Base-by-base conservation (phyloP, 2,113 vertebrate genomes). In the Hippocampus mohnikei region DNA sequence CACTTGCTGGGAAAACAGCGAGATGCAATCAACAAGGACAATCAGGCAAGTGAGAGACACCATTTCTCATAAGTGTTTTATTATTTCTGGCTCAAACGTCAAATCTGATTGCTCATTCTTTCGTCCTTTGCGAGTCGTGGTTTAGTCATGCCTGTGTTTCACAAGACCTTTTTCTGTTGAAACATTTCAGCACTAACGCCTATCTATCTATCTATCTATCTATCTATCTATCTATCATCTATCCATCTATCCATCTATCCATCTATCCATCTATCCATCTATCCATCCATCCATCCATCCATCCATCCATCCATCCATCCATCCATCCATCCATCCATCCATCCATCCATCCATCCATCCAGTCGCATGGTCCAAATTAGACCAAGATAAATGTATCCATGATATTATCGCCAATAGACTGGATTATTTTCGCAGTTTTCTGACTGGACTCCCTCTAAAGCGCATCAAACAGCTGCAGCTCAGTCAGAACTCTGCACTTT, bases 21-120 rank as follows among this genome's bases (percentile, higher is more conserved):
- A 83, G 72, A 67, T 68, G 70, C 64, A 81, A 81, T 87, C 77
- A 88, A 15, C 63, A 44, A 48, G 66, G 70, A 68, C 68, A 85
- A 77, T 77, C 75, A 67, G 48, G 18, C 44, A 16, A 69, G 25
- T 6, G 10, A 70, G 62, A 78, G 70, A 65, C 46, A 65, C 65
- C 25, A 33, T 67, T 81, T 68, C 70, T 13, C 55, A 44, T 12
- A 61, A 76, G 70, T 53, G 56, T 78, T 67, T 58, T 29, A 52
- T 76, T 72, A 61, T 83, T 69, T 77, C 27, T 60, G 66, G 65
- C 40, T 74, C 52, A 29, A 58, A 75, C 77, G 69, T 79, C 37
- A 77, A 76, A 76, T 56, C 58, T 12, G 48, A 60, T 72, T 77
- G n/a, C 23, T 77, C 25, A 66, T 66, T 18, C 72, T 71, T 18